These are phyloP conservation scores for Cyanoramphus novaezelandiae DNA, from an alignment of 2,113 vertebrate species.

Conservation along the genomic window DNA sequence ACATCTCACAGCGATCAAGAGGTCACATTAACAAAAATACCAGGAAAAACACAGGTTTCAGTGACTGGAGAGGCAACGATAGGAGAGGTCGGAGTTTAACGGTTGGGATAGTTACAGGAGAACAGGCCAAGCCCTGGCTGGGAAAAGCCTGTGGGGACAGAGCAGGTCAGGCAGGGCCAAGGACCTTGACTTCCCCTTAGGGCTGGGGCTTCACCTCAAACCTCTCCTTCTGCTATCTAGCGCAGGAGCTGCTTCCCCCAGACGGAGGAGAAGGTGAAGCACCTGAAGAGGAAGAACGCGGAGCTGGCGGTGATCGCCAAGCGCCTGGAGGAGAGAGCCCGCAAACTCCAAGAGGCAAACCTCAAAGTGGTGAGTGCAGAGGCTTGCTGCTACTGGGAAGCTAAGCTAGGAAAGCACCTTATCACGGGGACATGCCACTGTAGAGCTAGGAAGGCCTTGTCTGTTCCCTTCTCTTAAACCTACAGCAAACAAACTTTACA, in stretches of 20 bases:
- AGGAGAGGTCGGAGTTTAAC: background rate
- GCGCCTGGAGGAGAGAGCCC: conserved; percentile 92
- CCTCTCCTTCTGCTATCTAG: conserved; percentile 66
- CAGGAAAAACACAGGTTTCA: background rate
- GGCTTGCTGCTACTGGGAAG: background rate
- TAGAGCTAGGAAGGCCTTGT: background rate
- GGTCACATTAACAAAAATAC: background rate
- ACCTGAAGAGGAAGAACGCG: conserved; percentile 93
- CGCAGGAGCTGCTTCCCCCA: conserved; percentile 93
- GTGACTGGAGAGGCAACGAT: background rate
- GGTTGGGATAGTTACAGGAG: background rate
- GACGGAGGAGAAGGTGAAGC: conserved; percentile 95
- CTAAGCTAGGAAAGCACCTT: background rate
- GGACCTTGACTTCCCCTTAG: background rate
- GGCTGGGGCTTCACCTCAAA: background rate
- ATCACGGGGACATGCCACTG: background rate
- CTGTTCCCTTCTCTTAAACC: background rate
- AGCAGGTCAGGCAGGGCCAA: background rate
- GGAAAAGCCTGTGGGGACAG: background rate
- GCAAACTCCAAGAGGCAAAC: conserved; percentile 96
- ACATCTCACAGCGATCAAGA: background rate
- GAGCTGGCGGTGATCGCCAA: conserved; percentile 95
- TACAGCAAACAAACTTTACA: background rate
- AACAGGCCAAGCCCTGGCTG: background rate
- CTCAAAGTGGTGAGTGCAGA: conserved; percentile 84